These are phyloP conservation scores for Hartigia nigra DNA, from an alignment of 2,888 invertebrate genomes.

Conservation along the genomic window DNA sequence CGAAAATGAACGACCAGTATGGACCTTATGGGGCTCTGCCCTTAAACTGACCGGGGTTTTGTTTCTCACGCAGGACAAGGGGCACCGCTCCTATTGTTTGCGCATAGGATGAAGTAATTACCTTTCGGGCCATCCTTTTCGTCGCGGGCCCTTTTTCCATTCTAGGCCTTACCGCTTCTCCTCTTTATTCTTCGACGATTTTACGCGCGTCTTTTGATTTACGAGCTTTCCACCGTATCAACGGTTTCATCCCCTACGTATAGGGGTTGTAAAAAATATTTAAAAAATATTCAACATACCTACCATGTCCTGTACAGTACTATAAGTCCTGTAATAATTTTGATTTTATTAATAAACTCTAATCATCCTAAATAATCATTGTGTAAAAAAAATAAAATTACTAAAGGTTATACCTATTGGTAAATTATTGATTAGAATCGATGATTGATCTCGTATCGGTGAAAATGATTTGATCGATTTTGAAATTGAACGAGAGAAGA, in stretches of 20 bases:
- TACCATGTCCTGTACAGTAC: too few relatives aligned
- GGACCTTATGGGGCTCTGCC: conserved; percentile 27
- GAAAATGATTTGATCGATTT: too few relatives aligned
- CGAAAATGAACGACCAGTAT: conserved; percentile 21
- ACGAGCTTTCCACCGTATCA: conserved; percentile 11
- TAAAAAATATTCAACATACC: too few relatives aligned
- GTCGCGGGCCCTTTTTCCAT: conserved; percentile 6
- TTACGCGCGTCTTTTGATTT: conserved; percentile 11
- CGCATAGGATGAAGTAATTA: conserved; percentile 62
- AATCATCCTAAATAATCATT: too few relatives aligned
- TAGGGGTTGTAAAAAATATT: neutral
- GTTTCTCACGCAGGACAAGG: conserved; percentile 61
- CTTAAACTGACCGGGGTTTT: conserved; percentile 51
- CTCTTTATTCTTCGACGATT: neutral
- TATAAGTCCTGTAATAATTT: too few relatives aligned
- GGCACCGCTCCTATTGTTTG: conserved; percentile 58
- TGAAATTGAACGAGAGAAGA: too few relatives aligned
- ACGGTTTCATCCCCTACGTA: neutral
- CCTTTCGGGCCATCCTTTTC: conserved; percentile 45
- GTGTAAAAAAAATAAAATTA: too few relatives aligned
- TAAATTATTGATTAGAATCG: too few relatives aligned
- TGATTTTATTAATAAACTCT: too few relatives aligned
- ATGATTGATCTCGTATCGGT: too few relatives aligned
- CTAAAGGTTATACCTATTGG: too few relatives aligned
- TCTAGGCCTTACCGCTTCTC: neutral